Evolutionary conservation across 2,888 invertebrate genomes (phyloP).

Genomic region (Pollenia griseotomentosa): DNA sequence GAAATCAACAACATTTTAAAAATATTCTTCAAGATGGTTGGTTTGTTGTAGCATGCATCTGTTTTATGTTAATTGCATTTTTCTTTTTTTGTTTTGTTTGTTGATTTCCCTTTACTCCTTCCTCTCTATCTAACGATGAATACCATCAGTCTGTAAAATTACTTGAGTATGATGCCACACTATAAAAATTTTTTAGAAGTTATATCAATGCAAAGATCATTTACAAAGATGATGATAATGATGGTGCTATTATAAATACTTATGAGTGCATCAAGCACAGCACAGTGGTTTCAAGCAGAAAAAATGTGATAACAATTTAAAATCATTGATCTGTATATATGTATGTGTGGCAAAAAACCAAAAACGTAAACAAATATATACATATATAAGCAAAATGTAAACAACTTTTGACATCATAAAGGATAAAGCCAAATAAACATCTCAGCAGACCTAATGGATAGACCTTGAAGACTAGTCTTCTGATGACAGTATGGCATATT

Average conservation of each 20-base stretch:
- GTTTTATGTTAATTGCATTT: slow-evolving; percentile 70
- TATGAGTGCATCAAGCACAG: neutral
- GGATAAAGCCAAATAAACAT: too few relatives aligned
- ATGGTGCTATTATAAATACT: slow-evolving; percentile 10
- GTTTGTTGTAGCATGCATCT: slow-evolving; percentile 69
- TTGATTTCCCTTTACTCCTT: neutral
- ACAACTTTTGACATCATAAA: too few relatives aligned
- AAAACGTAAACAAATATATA: too few relatives aligned
- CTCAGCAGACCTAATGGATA: too few relatives aligned
- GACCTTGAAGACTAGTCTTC: too few relatives aligned
- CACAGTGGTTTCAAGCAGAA: neutral
- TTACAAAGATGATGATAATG: slow-evolving; percentile 32
- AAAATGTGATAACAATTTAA: too few relatives aligned
- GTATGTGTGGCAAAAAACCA: too few relatives aligned
- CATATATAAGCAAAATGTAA: too few relatives aligned
- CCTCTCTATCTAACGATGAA: neutral
- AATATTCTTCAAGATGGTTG: slow-evolving; percentile 32
- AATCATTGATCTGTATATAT: too few relatives aligned
- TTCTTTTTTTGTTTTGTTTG: neutral
- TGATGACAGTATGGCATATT: too few relatives aligned
- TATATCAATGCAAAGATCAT: slow-evolving; percentile 17
- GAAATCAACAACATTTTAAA: slow-evolving; percentile 58
- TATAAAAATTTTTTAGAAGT: neutral
- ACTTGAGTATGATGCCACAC: slow-evolving; percentile 30
- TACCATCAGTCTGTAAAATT: neutral